Evolutionary conservation across 2,888 invertebrate species (phyloP), one percentile per base, ranked within the genome.

Genomic region (Sesia apiformis): DNA sequence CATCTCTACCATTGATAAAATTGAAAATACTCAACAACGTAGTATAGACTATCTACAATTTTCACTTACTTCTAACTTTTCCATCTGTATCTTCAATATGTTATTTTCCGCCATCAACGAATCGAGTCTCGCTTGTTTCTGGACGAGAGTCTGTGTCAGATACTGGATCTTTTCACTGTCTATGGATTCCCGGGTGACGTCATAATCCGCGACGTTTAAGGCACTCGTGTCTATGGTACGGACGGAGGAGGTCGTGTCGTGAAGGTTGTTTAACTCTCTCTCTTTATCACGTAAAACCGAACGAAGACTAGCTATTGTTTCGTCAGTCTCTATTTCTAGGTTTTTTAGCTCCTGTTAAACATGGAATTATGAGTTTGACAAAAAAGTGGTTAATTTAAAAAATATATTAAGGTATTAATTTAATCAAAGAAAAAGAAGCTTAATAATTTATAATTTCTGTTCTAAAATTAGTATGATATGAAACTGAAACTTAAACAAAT

Each of bases 71-170:
- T 94, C 93, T 54, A 93, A 77, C 72, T 96, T 94, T 74, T 97
- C 97, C 66, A 97, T 78, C 72, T 97, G 97, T 65, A 97, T 90
- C 63, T 92, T 91, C 53, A 97, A 84, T 38, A 96, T 96, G 85
- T 97, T 97, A 72, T 96, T 93, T 69, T 97, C 97, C 0, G 95
- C 94, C 55, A 96, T 92, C 49, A 96, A 86, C 38, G 93, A 90
- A 74, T 98, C 97, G n/a, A 98, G 86, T 62, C 93, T 92, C 50
- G 93, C 94, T 80, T 98, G 98, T 72, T 96, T 97, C 70, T 94
- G 92, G 55, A 97, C 95, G 42, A 98, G 85, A 51, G 94, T 95
- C 72, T 97, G 94, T 0, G 97, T 97, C 8, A 97, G 84, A 2
- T 90, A 84, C 52, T 91, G 89, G 5, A 93, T 79, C 64, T 85